Evolutionary conservation across 2,888 invertebrate genomes (phyloP).

Genomic region (Andrena flavipes): DNA sequence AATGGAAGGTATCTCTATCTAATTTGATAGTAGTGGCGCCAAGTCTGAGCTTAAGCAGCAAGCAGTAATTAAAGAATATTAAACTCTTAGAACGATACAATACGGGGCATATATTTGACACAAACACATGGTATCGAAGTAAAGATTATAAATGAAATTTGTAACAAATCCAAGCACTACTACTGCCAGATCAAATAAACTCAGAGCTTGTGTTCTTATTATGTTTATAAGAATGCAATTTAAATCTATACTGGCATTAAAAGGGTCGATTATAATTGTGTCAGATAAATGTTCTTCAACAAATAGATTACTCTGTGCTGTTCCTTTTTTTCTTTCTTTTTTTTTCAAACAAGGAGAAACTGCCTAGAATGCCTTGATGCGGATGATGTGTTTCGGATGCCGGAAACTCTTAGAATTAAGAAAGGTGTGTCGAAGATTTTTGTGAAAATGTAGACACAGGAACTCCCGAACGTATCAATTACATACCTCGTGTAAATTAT

Average conservation of each 20-base stretch:
- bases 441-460: slow-evolving; percentile 45
- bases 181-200: slow-evolving; percentile 50
- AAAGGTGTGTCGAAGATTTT: slow-evolving; percentile 31
- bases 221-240: slow-evolving; percentile 47
- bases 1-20: slow-evolving; percentile 38
- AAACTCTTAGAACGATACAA: slow-evolving; percentile 8
- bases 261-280: slow-evolving; percentile 66
- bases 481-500: slow-evolving; percentile 25
- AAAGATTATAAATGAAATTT: slow-evolving; percentile 14
- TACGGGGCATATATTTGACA: not conserved
- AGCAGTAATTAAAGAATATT: slow-evolving; percentile 9
- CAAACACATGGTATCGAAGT: not conserved
- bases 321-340: slow-evolving; percentile 24
- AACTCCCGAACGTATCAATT: slow-evolving; percentile 50
- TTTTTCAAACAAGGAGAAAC: slow-evolving; percentile 46
- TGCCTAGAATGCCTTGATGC: slow-evolving; percentile 41
- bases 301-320: slow-evolving; percentile 48
- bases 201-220: slow-evolving; percentile 31
- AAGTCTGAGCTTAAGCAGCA: slow-evolving; percentile 7
- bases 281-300: slow-evolving; percentile 53
- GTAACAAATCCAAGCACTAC: slow-evolving; percentile 22
- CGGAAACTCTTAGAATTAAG: slow-evolving; percentile 40
- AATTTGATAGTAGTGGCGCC: slow-evolving; percentile 44
- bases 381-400: slow-evolving; percentile 47
- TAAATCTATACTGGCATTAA: slow-evolving; percentile 64